Evolutionary conservation across 2,888 invertebrate genomes (phyloP), one percentile per base, ranked within the genome.

Genomic region (Brachyptera putata): DNA sequence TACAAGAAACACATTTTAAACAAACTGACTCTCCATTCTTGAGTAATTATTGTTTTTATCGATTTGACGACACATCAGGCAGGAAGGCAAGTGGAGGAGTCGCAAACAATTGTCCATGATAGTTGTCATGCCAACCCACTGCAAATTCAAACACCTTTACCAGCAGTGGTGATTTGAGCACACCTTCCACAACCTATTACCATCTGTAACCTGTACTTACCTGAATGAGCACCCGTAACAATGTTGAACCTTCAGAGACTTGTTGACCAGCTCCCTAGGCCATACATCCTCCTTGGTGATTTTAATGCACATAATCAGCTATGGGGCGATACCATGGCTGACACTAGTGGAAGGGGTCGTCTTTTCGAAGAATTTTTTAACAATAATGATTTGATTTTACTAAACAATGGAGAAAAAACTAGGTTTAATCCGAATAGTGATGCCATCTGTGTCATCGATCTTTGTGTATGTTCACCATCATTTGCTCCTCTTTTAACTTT

Each of bases 231-330:
- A n/a, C 25, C n/a, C 18, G 37, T 37, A 11, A 16, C 41, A 9
- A 16, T 16, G 14, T 16, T 41, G 3, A 41, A n/a, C n/a, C n/a
- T n/a, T n/a, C n/a, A n/a, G n/a, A n/a, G n/a, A n/a, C n/a, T n/a
- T n/a, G n/a, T 21, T 13, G 18, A 43, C 16, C 43, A 43, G 43
- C 16, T 43, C 9, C 43, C 43, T 18, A 21, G 9, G 21, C 43
- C 43, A 16, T 43, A 18, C 21, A 16, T 43, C 9, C 21, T 43
- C 9, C 9, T 14, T 14, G 56, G 56, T 24, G 56, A 56, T 41
- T 56, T 36, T n/a, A 56, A 56, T 25, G 37, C 56, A 9, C 56
- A 56, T 21, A 22, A 37, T 39, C 36, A 21, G 24, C 25, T 18
- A 9, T 56, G 56, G 56, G 56, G 56, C 14, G 9, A 25, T n/a